These are phyloP conservation scores for Thereva unica DNA, from an alignment of 2,888 invertebrate genomes.

Conservation along the genomic window DNA sequence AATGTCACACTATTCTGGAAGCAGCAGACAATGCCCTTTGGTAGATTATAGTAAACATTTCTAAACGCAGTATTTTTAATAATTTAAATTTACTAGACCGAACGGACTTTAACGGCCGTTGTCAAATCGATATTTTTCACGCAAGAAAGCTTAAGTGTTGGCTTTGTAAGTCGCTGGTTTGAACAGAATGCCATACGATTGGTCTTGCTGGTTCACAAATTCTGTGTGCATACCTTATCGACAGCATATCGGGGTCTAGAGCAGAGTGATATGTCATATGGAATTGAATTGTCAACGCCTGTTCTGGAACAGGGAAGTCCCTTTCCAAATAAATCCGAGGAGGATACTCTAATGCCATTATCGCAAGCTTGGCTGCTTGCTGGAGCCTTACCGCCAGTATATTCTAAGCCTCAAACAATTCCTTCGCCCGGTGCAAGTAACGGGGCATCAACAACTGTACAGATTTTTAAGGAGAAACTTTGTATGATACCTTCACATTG, in stretches of 20 bases:
- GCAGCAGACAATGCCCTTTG: conserved; percentile 65
- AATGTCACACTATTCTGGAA: conserved; percentile 76
- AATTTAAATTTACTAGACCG: conserved; percentile 56
- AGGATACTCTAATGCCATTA: conserved; percentile 61
- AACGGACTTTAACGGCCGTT: conserved; percentile 73
- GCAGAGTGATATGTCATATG: conserved; percentile 55
- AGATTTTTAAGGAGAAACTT: conserved; percentile 67
- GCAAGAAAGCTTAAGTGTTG: conserved; percentile 72
- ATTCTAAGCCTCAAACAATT: conserved; percentile 59
- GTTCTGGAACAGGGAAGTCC: conserved; percentile 66
- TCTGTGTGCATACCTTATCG: conserved; percentile 55
- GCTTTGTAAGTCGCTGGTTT: conserved; percentile 82
- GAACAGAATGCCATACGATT: conserved; percentile 77
- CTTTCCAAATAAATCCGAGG: conserved; percentile 50
- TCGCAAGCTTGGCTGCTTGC: conserved; percentile 75
- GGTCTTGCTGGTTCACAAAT: conserved; percentile 76
- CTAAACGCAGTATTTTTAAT: neutral
- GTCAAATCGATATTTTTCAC: conserved; percentile 81
- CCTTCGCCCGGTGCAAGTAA: conserved; percentile 46
- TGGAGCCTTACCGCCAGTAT: conserved; percentile 66
- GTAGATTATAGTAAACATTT: conserved; percentile 50
- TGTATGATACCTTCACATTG: conserved; percentile 79
- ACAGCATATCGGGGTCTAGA: conserved; percentile 65
- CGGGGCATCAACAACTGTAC: conserved; percentile 50
- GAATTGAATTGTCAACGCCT: conserved; percentile 75